Evolutionary conservation across 2,888 invertebrate genomes (phyloP).

Genomic region (Carabus problematicus): DNA sequence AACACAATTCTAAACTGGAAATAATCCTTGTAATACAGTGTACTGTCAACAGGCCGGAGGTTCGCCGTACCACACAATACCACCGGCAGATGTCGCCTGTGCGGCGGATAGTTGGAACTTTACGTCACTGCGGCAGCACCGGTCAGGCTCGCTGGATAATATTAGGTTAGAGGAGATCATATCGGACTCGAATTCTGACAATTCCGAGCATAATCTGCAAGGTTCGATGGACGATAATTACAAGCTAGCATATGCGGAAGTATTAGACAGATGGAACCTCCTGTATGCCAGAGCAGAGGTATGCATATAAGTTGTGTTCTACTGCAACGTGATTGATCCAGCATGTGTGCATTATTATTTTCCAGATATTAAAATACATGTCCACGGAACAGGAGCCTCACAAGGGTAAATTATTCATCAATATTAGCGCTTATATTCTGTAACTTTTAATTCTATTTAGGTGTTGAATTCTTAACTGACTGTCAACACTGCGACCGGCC

Average conservation of each 20-base stretch:
- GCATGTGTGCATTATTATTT: neutral
- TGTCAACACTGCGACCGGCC: slow-evolving; percentile 75
- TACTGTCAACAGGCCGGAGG: slow-evolving; percentile 67
- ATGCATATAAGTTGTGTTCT: slow-evolving; percentile 11
- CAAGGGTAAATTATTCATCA: slow-evolving; percentile 46
- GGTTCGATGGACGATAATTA: slow-evolving; percentile 78
- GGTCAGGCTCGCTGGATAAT: slow-evolving; percentile 86
- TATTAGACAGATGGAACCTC: slow-evolving; percentile 85
- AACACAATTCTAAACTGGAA: neutral
- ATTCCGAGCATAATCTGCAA: slow-evolving; percentile 59
- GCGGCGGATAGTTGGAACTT: slow-evolving; percentile 80
- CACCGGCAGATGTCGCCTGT: slow-evolving; percentile 72
- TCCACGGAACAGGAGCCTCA: slow-evolving; percentile 58
- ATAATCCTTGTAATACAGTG: neutral
- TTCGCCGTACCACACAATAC: slow-evolving; percentile 91
- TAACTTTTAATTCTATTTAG: slow-evolving; percentile 57
- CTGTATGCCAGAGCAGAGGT: slow-evolving; percentile 76
- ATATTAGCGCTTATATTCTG: neutral
- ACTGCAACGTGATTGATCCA: neutral
- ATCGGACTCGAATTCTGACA: slow-evolving; percentile 48
- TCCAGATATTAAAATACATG: slow-evolving; percentile 69
- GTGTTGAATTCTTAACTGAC: slow-evolving; percentile 77
- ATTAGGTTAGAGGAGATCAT: slow-evolving; percentile 60
- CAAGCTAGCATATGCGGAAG: slow-evolving; percentile 87
- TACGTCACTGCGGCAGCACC: slow-evolving; percentile 71